A percentile compares a stretch with the other conserved stretches of the same genome.
Conservation (phyloP, 92 coral and sea anemone genomes). For the Ricordea florida region DNA sequence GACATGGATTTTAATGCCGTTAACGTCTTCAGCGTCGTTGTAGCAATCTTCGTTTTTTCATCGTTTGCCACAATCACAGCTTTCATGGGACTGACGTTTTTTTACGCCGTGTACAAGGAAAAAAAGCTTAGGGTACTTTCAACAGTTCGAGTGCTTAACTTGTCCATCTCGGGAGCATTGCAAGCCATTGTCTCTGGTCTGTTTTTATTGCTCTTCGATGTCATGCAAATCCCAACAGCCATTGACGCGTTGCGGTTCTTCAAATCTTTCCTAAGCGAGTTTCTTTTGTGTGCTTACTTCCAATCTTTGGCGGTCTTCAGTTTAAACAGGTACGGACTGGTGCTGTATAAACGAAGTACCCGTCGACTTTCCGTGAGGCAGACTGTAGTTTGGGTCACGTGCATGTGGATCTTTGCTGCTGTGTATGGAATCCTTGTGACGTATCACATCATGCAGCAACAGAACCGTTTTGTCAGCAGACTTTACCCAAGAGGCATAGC, state of each 20-base stretch:
- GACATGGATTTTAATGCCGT: background rate
- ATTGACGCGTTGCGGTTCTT: background rate
- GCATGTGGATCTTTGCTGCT: constrained; percentile 55
- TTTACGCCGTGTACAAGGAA: constrained; percentile 70
- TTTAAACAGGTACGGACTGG: constrained; percentile 62
- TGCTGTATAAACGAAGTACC: constrained; percentile 16
- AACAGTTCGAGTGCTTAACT: constrained; percentile 56
- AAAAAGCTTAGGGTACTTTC: constrained; percentile 59
- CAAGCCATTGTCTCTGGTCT: constrained; percentile 43
- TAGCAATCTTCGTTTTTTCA: background rate
- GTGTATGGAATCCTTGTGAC: constrained; percentile 52
- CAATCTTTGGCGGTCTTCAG: constrained; percentile 62
- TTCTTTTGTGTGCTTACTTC: constrained; percentile 51
- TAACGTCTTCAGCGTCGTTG: background rate
- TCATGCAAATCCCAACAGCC: background rate
- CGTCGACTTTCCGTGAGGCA: constrained; percentile 38
- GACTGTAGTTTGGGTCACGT: constrained; percentile 1
- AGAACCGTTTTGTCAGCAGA: background rate
- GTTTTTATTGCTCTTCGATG: background rate
- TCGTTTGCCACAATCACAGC: background rate
- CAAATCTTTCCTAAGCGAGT: constrained; percentile 46
- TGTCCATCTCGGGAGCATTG: constrained; percentile 54
- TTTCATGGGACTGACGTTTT: constrained; percentile 18
- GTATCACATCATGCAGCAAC: background rate
- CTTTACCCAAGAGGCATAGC: constrained; percentile 63